Evolutionary conservation across 2,797 vertebrate genomes (phyloP).

Genomic region (Pangasius djambal): DNA sequence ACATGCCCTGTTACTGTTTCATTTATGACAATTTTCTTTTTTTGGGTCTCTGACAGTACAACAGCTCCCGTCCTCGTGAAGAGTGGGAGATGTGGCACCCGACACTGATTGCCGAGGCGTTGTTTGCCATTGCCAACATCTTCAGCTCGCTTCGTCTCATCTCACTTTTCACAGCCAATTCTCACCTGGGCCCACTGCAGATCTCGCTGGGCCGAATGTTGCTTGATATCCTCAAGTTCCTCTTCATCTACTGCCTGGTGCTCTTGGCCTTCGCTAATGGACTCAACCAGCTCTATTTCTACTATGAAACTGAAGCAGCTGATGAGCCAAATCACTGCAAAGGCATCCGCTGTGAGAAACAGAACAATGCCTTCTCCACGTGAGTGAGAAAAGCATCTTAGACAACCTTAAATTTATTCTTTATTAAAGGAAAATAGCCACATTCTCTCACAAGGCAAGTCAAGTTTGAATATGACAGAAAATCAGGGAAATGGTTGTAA

Average conservation of each 20-base stretch:
- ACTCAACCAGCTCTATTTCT: slow-evolving; percentile 98
- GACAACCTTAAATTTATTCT: background rate
- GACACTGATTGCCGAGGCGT: slow-evolving; percentile 93
- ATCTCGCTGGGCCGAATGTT: slow-evolving; percentile 97
- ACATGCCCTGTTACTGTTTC: background rate
- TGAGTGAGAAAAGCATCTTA: slow-evolving; percentile 71
- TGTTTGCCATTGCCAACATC: slow-evolving; percentile 99
- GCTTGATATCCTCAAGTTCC: slow-evolving; percentile 99
- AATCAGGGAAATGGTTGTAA: background rate
- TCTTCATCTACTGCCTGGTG: slow-evolving; percentile 98
- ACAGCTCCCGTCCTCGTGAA: slow-evolving; percentile 91
- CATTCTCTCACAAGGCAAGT: background rate
- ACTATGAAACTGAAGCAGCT: slow-evolving; percentile 94
- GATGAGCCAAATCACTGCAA: slow-evolving; percentile 97
- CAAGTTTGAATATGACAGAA: background rate
- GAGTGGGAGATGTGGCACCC: slow-evolving; percentile 99
- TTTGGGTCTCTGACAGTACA: slow-evolving; percentile 78
- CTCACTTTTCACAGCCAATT: slow-evolving; percentile 97
- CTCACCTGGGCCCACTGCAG: slow-evolving; percentile 95
- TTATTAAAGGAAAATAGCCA: background rate
- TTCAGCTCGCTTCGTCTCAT: slow-evolving; percentile 97
- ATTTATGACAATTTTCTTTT: background rate
- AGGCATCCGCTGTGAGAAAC: slow-evolving; percentile 95
- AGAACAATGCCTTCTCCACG: slow-evolving; percentile 99
- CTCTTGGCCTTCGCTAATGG: slow-evolving; percentile 96